Evolutionary conservation across 2,113 vertebrate species (phyloP).

Genomic region (Catharus bicknelli): DNA sequence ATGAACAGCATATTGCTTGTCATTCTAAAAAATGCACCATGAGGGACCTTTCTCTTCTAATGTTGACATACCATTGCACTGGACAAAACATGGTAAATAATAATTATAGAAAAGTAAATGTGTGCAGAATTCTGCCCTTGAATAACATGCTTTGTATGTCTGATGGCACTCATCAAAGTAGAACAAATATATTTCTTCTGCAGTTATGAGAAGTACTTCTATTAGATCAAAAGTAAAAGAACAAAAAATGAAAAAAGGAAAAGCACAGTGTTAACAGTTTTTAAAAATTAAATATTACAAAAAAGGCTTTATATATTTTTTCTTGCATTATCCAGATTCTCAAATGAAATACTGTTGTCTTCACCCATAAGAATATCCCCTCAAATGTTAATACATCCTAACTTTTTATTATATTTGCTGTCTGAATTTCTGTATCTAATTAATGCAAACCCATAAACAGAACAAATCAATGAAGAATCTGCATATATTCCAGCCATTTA

Average conservation of each 20-base stretch:
- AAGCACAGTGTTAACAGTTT: not conserved
- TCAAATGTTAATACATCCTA: not conserved
- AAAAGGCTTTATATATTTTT: not conserved
- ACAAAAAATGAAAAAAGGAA: not conserved
- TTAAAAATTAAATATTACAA: not conserved
- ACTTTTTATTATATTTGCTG: not conserved
- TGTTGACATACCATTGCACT: not conserved
- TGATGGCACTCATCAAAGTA: not conserved
- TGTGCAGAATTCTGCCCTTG: not conserved
- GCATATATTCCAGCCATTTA: not conserved
- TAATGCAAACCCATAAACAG: not conserved
- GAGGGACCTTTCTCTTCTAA: not conserved
- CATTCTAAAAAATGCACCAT: not conserved
- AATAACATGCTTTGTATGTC: not conserved
- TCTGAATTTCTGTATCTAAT: not conserved
- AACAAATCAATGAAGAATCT: conserved; percentile 15
- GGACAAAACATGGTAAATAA: not conserved
- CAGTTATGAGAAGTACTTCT: not conserved
- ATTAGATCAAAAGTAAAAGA: not conserved
- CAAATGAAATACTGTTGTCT: not conserved
- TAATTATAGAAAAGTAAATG: not conserved
- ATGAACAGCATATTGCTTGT: not conserved
- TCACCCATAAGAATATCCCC: not conserved
- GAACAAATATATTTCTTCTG: not conserved
- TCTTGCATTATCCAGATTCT: not conserved